Percentiles rank a stretch among this genome's conserved stretches.
Conservation (phyloP, 2,797 vertebrate genomes). For the Alca torda region DNA sequence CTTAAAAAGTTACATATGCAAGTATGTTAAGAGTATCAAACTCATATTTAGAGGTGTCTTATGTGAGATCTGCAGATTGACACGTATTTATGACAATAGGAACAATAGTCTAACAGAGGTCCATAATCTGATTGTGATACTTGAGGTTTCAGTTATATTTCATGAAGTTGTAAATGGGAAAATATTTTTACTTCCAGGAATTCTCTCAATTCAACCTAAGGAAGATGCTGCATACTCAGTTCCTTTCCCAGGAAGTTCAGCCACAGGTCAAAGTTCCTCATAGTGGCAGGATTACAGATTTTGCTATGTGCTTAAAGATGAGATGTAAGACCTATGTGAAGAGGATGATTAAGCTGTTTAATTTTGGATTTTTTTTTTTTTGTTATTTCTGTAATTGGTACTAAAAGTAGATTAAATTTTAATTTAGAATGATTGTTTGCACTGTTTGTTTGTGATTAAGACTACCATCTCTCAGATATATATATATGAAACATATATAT, state of each 20-base stretch:
- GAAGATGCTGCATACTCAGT: background rate
- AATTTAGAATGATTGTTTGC: background rate
- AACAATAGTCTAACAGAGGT: background rate
- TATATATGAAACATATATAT: background rate
- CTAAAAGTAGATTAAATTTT: background rate
- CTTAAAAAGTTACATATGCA: background rate
- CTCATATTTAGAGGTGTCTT: background rate
- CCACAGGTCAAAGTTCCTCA: background rate
- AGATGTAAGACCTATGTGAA: accelerated
- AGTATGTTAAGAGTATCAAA: background rate
- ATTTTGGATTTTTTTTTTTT: too few species aligned
- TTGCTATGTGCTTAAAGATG: background rate
- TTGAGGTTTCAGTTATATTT: background rate
- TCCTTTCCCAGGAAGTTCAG: background rate
- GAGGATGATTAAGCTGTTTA: background rate
- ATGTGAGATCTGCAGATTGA: background rate
- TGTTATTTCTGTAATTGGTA: background rate
- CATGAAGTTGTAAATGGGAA: background rate
- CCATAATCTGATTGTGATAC: background rate
- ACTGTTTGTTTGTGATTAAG: background rate
- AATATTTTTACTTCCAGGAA: background rate
- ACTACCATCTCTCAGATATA: background rate
- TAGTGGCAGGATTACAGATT: background rate
- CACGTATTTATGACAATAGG: background rate
- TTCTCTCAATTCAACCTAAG: background rate